Evolutionary conservation across 1,140 invertebrate species (phyloP).

Genomic region (Pteromalus puparum): DNA sequence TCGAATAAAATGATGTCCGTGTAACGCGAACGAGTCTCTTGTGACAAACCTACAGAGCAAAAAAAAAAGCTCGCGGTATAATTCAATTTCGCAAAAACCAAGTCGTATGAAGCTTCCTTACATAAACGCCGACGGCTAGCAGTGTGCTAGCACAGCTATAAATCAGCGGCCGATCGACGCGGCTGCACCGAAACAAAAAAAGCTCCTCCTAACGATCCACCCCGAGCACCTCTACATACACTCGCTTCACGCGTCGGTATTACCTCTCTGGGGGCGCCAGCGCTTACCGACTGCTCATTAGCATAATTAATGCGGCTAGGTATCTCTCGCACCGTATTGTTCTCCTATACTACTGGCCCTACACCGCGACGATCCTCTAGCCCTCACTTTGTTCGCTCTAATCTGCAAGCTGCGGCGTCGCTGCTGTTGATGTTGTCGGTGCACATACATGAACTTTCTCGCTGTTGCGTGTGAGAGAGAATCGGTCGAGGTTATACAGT

Average conservation of each 20-base stretch:
- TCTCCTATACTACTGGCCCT: conserved; percentile 1
- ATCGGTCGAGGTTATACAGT: no score
- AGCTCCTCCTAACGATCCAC: neutral
- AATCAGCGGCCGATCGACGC: no score
- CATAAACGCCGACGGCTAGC: no score
- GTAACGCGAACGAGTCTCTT: no score
- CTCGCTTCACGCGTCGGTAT: neutral
- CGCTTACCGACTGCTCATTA: conserved; percentile 39
- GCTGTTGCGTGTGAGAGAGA: neutral
- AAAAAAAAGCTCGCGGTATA: no score
- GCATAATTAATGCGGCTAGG: conserved; percentile 40
- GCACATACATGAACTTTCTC: neutral
- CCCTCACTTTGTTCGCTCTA: conserved; percentile 34
- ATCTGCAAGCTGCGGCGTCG: neutral
- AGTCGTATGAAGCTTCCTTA: no score
- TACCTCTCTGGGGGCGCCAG: neutral
- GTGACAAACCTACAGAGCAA: no score
- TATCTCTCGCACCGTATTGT: conserved; percentile 1
- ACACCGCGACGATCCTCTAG: neutral
- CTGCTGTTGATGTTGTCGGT: neutral
- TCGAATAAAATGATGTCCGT: no score
- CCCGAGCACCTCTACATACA: neutral
- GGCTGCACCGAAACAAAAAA: neutral
- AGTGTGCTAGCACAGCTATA: no score
- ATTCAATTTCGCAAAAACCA: no score